Evolutionary conservation across 2,113 vertebrate genomes (phyloP).

Genomic region (Gulo gulo): DNA sequence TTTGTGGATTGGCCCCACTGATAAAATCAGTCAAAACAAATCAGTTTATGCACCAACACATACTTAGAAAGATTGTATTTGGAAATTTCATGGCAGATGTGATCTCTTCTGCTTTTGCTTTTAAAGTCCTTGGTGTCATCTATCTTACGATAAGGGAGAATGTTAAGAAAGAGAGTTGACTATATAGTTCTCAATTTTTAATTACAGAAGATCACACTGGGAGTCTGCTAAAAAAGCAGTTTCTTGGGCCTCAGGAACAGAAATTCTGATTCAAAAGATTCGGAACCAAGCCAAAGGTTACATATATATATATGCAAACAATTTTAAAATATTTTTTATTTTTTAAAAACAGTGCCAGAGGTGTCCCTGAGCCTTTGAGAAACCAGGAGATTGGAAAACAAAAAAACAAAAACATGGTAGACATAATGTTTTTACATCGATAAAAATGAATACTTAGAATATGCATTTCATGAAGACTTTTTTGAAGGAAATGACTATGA

Average conservation of each 20-base stretch:
- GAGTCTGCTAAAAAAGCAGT: background rate
- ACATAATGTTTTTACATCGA: background rate
- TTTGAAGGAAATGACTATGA: background rate
- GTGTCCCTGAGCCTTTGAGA: background rate
- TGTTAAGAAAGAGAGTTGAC: background rate
- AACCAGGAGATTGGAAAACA: background rate
- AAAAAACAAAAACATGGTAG: background rate
- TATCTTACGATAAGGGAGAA: conserved; percentile 28
- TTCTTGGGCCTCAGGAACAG: background rate
- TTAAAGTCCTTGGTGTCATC: conserved; percentile 52
- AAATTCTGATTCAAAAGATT: conserved; percentile 21
- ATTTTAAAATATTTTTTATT: background rate
- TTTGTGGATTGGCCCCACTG: conserved; percentile 49
- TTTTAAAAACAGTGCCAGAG: background rate
- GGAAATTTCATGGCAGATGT: conserved; percentile 52
- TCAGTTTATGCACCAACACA: conserved; percentile 54
- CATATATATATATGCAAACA: too few relatives aligned
- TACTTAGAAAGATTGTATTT: conserved; percentile 55
- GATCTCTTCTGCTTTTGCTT: conserved; percentile 45
- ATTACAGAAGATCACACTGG: conserved; percentile 11
- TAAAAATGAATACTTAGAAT: background rate
- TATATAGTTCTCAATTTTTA: conserved; percentile 41
- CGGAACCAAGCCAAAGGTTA: background rate
- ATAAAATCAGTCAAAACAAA: conserved; percentile 72
- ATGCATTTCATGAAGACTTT: background rate